Base-by-base conservation (phyloP, 2,797 vertebrate genomes). In the Spinus pinus region DNA sequence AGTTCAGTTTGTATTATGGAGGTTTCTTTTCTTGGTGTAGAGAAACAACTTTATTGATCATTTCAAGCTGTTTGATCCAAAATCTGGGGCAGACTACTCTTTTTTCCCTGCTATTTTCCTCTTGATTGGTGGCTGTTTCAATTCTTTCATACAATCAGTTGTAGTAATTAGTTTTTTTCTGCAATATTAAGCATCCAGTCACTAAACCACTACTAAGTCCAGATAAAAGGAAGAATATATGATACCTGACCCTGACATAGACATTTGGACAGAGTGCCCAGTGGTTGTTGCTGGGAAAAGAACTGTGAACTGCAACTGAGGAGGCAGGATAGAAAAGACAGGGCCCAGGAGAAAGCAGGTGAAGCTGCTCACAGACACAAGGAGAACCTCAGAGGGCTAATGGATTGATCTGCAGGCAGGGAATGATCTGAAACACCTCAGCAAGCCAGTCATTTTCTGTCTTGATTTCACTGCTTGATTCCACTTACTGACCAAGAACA, bases 191-290 rank as follows among this genome's bases (percentile, higher is more conserved):
- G 21, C 33, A 70, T 10, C 12, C 31, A 20, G 7, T 51, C 44
- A 44, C 24, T 31, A 37, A 31, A 62, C 3, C 18, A 31, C 47
- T 49, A 73, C 30, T 67, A 27, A 51, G 22, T 58, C 28, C 41
- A 53, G 25, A 8, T n/a, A 56, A 66, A 62, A 73, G 31, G 30
- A 85, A n/a, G 9, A 22, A 6, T 49, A 14, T 30, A 23, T 11
- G 19, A 23, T 25, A 47, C 12, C 30, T 82, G 56, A 67, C 12
- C 46, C 22, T 57, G 11, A 70, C 21, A 62, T 14, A 35, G 4
- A 41, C 0, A 9, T 1, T 0, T 0, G 4, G 20, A 35, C 24
- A 47, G 49, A 53, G 30, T 24, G 23, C 49, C 14, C 67, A 50
- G 12, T 37, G n/a, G 27, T 13, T 70, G 20, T 31, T 66, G 28